phyloP scores from a whole-genome alignment of 2,113 vertebrate genomes.

The Oncorhynchus keta region DNA sequence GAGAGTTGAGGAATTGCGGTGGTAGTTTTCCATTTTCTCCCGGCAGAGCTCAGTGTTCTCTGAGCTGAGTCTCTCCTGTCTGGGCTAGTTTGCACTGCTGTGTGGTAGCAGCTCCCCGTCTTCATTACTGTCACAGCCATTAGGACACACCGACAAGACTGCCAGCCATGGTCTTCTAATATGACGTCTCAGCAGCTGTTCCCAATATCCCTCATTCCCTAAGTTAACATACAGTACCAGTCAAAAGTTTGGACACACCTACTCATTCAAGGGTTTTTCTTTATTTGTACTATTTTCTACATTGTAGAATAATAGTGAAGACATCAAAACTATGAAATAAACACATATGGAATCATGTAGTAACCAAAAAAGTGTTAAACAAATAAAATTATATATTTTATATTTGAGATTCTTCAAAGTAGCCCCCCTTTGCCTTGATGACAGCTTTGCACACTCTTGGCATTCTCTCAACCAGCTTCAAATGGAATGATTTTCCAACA shows the following conservation, averaged over 20 bases:
- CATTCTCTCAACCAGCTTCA: too few species aligned
- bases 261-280: too few species aligned
- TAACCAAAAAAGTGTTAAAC: too few species aligned
- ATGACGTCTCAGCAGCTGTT: slow-evolving; percentile 27
- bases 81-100: slow-evolving; percentile 8
- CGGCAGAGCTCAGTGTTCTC: slow-evolving; percentile 27
- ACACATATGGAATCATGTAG: too few species aligned
- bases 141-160: slow-evolving; percentile 1
- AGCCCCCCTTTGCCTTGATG: too few species aligned
- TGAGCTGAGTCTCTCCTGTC: slow-evolving; percentile 39
- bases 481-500: too few species aligned
- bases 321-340: too few species aligned
- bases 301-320: neutral
- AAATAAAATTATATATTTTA: too few species aligned
- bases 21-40: slow-evolving; percentile 35
- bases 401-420: too few species aligned
- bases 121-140: slow-evolving; percentile 32
- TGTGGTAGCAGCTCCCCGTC: slow-evolving; percentile 32
- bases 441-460: too few species aligned
- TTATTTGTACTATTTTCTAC: too few species aligned
- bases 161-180: neutral
- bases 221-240: neutral
- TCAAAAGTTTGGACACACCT: too few species aligned
- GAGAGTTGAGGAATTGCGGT: slow-evolving; percentile 57
- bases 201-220: slow-evolving; percentile 13